Evolutionary conservation across 2,113 vertebrate species (phyloP), one percentile per base, ranked within the genome.

Genomic region (Gasterosteus nipponicus): DNA sequence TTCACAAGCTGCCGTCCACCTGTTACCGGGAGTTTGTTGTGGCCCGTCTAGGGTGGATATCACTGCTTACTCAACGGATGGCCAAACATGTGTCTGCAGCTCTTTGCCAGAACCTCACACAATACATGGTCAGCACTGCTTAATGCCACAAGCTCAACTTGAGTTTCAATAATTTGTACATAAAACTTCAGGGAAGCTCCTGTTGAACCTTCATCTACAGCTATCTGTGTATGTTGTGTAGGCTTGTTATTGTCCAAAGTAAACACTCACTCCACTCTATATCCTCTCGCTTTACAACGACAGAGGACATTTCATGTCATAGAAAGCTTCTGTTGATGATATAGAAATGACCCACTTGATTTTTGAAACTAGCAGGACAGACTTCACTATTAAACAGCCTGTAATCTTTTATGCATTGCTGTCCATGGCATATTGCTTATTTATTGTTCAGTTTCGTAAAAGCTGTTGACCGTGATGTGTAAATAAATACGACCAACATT

Each of bases 1-100:
- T 85, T 85, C 75, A 80, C 77, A 68, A 73, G 81, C 77, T 82
- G 65, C 81, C 33, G 54, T 75, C 82, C 86, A 89, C 83, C 85
- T 89, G 88, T 87, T 78, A 65, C 22, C 81, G 76, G 67, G 19
- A 72, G 83, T 80, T 89, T 83, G 73, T 86, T 22, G 18, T 75
- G 78, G 77, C 85, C 10, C 38, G 71, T 64, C 57, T 75, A n/a
- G 78, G 62, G 73, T 71, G 44, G 76, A 86, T 87, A 68, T 80
- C 57, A 54, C 61, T 69, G 61, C 76, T 61, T 60, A 46, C 73
- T 69, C 70, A 26, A 22, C 49, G 41, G 74, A 82, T 57, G 69
- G 51, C 26, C 56, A 35, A 70, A 62, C 47, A 26, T 63, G 59
- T 70, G 73, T 77, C 56, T 67, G 33, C 61, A 71, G 72, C 83